phyloP scores from a whole-genome alignment of 2,113 vertebrate species.

The Puntigrus tetrazona region DNA sequence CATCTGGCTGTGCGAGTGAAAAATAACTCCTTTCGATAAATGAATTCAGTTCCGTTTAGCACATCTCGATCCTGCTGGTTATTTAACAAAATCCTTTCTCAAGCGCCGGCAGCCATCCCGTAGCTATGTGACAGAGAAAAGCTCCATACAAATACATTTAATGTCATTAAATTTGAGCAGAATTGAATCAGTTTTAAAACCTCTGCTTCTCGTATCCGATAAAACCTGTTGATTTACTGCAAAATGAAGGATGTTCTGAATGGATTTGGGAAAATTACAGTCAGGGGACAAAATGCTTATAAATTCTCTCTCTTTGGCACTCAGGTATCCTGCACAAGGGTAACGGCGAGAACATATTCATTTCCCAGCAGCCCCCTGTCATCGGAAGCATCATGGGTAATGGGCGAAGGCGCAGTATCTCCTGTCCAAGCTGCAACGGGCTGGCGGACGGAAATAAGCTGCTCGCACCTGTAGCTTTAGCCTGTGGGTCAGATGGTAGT shows the following conservation, averaged over 20 bases:
- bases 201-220: not conserved
- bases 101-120: not conserved
- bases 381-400: conserved; percentile 98
- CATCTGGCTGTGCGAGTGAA: conserved; percentile 4
- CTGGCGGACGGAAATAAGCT: conserved; percentile 98
- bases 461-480: conserved; percentile 90
- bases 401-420: conserved; percentile 91
- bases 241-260: not conserved
- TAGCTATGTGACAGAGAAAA: conserved; percentile 6
- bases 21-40: conserved; percentile 24
- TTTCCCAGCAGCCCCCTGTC: conserved; percentile 96
- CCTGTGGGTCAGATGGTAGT: conserved; percentile 92
- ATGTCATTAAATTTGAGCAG: conserved; percentile 35
- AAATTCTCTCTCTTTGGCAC: conserved; percentile 26
- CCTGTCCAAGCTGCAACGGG: conserved; percentile 97
- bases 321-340: conserved; percentile 97
- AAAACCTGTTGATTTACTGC: not conserved
- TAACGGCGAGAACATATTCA: conserved; percentile 95
- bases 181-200: conserved; percentile 28
- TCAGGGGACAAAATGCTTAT: not conserved
- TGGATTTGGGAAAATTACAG: not conserved
- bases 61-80: not conserved
- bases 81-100: conserved; percentile 39
- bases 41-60: conserved; percentile 22
- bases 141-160: conserved; percentile 4